These are phyloP conservation scores for Procambarus clarkii DNA, from an alignment of 1,140 invertebrate species.

Conservation along the genomic window DNA sequence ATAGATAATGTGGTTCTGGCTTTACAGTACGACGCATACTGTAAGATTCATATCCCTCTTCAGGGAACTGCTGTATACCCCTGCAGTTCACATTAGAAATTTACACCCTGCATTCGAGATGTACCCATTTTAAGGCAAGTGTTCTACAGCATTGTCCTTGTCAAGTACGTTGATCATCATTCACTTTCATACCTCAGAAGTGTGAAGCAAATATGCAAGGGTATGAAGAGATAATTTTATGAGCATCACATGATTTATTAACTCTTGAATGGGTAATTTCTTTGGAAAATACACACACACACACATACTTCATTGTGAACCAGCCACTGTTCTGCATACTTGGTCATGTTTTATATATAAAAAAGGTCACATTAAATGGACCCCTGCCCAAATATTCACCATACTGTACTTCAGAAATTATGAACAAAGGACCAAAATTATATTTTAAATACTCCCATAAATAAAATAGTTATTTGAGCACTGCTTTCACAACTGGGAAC, in stretches of 20 bases:
- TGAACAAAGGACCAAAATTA: not conserved
- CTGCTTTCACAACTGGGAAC: no score
- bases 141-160: not conserved
- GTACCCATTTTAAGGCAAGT: not conserved
- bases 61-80: no score
- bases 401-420: not conserved
- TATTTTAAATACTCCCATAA: not conserved
- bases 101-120: no score
- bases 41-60: no score
- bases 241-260: conserved; percentile 9
- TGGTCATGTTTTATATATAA: not conserved
- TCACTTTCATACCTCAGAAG: no score
- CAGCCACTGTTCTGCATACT: not conserved
- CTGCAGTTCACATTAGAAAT: no score
- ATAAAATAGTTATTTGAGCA: not conserved
- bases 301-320: not conserved
- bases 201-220: not conserved
- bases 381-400: not conserved
- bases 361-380: not conserved
- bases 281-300: conserved; percentile 4
- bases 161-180: no score
- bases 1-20: no score
- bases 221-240: not conserved
- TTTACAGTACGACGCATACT: no score
- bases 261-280: not conserved